Base-by-base conservation (phyloP, 2,888 invertebrate species). In the Noctua fimbriata region DNA sequence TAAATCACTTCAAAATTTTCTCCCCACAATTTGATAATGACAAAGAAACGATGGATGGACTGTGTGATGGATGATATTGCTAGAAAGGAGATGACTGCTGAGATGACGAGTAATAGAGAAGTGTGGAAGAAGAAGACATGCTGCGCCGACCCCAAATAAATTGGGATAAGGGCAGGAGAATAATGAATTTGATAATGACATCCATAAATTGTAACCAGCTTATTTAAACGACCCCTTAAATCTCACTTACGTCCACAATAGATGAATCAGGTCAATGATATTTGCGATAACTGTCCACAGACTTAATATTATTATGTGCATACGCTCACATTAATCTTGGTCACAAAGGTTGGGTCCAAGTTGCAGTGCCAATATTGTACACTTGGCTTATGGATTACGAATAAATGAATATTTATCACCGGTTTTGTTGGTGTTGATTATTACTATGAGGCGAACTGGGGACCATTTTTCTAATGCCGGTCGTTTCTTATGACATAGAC, bases 231-330 rank as follows among this genome's bases (percentile, higher is more conserved):
- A 41, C n/a, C 21, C 28, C 10, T 49, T 69, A 32, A 69, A 28
- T 44, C 14, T 60, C 41, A 73, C 28, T 69, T 49, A 65, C 32
- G 18, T 10, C 16, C 49, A 44, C 41, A 63, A 32, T 41, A 49
- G 18, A 66, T 28, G 24, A 67, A 73, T 58, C 52, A 84, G 70
- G 70, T 73, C 47, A 80, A 84, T 71, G 24, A 66, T 82, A 80
- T 84, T 84, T 73, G 66, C 73, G 28, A 71, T 79, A 52, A 80
- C 58, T 73, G 32, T 52, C 81, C 70, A 41, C 70, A 67, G 73
- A 36, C 66, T 63, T 69, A 74, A 80, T 81, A 85, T 81, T 69
- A 80, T 80, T 85, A 85, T 80, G 85, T 85, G 81, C 81, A 85
- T 83, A 83, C 10, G 85, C 24, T 83, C 74, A 80, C 85, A 84